phyloP scores from a whole-genome alignment of 2,113 vertebrate genomes.

The Erythrolamprus reginae region DNA sequence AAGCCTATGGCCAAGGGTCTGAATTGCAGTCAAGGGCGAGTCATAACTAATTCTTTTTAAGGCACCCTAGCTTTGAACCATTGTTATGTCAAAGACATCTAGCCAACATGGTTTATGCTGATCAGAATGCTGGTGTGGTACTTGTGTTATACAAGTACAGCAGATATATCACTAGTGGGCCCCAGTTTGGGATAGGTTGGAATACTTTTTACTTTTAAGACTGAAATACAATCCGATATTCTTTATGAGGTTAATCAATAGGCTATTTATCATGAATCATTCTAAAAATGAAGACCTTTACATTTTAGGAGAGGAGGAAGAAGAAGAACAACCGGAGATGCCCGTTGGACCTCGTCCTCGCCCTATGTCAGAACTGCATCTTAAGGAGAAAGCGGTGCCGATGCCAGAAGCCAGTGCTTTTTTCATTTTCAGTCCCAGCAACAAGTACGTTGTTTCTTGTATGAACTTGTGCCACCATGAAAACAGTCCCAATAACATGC shows the following conservation, averaged over 20 bases:
- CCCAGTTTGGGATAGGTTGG: not conserved
- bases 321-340: slow-evolving; percentile 96
- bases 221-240: not conserved
- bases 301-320: slow-evolving; percentile 84
- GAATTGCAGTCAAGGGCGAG: not conserved
- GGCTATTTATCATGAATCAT: not conserved
- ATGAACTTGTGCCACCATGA: not conserved
- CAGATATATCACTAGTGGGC: not conserved
- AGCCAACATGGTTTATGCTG: not conserved
- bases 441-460: slow-evolving; percentile 77
- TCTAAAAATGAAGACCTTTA: slow-evolving; percentile 28
- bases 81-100: not conserved
- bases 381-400: slow-evolving; percentile 94
- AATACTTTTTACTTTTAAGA: not conserved
- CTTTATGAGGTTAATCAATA: not conserved
- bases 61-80: not conserved
- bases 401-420: slow-evolving; percentile 96
- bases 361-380: slow-evolving; percentile 91
- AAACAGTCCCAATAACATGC: not conserved
- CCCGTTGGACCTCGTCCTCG: slow-evolving; percentile 93
- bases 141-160: not conserved
- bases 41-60: not conserved
- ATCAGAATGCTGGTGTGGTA: not conserved
- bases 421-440: slow-evolving; percentile 92
- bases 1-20: not conserved